Conservation (phyloP, 2,797 vertebrate genomes). For the Staurois parvus region DNA sequence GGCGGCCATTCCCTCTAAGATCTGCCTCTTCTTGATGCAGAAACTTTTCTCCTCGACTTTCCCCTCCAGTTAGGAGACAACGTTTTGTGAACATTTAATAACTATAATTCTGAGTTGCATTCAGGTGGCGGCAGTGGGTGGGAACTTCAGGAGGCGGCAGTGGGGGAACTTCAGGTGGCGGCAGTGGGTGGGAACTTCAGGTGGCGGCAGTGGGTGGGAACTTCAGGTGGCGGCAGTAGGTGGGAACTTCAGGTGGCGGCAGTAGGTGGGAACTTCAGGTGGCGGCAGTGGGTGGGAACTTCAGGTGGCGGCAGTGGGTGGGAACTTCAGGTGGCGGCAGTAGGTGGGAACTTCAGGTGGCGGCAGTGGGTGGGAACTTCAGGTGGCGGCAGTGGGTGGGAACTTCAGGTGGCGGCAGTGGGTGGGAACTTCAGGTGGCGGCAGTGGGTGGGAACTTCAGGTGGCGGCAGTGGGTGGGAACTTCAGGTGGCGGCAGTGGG, state of each 20-base stretch:
- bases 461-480: not conserved
- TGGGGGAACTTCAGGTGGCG: not conserved
- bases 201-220: not conserved
- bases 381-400: not conserved
- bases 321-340: not conserved
- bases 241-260: not conserved
- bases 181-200: not conserved
- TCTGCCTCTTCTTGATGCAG: not conserved
- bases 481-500: not conserved
- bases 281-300: conserved; percentile 1
- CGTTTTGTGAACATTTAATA: not conserved
- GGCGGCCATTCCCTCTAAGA: too few relatives aligned
- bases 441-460: not conserved
- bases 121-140: not conserved
- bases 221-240: not conserved
- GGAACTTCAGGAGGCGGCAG: not conserved
- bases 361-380: not conserved
- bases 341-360: not conserved
- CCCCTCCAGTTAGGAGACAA: too few relatives aligned
- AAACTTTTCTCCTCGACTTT: not conserved
- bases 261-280: not conserved
- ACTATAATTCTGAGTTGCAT: not conserved
- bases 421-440: not conserved
- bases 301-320: not conserved
- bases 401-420: not conserved